These are phyloP conservation scores for Tretioscincus oriximinensis DNA, from an alignment of 2,113 vertebrate species.

Conservation along the genomic window DNA sequence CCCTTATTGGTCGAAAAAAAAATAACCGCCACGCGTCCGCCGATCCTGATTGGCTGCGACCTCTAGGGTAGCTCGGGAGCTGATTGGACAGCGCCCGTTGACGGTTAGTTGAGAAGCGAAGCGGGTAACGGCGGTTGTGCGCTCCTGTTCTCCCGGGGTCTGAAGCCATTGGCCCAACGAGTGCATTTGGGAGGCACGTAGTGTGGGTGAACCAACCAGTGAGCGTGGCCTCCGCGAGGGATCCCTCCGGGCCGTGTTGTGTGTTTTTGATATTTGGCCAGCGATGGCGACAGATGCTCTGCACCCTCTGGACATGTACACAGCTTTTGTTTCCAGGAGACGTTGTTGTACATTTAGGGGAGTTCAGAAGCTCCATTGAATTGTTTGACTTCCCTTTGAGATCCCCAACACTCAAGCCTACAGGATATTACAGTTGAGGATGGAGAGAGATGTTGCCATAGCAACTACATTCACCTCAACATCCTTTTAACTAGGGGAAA, in stretches of 20 bases:
- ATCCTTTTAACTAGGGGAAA: not conserved
- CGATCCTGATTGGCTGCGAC: constrained; percentile 4
- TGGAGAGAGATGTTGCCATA: not conserved
- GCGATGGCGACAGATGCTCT: not conserved
- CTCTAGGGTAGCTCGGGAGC: too few relatives aligned
- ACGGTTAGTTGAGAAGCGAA: not conserved
- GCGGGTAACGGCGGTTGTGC: not conserved
- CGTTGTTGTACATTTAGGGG: not conserved
- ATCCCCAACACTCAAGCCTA: not conserved
- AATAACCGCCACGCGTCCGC: not conserved
- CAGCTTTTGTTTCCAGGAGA: not conserved
- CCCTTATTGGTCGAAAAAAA: constrained; percentile 1
- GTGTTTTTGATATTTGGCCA: not conserved
- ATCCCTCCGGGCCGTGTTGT: constrained; percentile 5
- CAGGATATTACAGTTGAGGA: not conserved
- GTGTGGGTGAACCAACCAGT: not conserved
- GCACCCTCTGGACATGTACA: not conserved
- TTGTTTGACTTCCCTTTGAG: too few relatives aligned
- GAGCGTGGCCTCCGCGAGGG: not conserved
- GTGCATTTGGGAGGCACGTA: not conserved
- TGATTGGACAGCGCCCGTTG: not conserved
- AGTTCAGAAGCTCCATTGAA: not conserved
- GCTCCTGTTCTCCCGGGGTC: not conserved
- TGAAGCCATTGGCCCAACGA: not conserved
- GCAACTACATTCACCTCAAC: not conserved